Evolutionary conservation across 2,888 invertebrate species (phyloP), one percentile per base, ranked within the genome.

Genomic region (Eupithecia dodoneata): DNA sequence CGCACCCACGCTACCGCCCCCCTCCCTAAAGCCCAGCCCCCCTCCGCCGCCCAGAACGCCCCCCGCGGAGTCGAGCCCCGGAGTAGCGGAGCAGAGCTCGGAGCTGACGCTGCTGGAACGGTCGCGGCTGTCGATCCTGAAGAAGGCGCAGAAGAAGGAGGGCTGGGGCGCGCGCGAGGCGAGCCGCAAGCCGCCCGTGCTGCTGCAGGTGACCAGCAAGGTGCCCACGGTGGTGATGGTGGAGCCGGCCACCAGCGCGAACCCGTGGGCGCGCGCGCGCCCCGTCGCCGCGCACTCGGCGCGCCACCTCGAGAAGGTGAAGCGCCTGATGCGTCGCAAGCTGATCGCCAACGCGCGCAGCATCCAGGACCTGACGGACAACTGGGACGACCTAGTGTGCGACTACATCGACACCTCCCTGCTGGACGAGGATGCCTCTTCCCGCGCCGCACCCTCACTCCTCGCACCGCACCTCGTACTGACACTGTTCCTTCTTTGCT

Each of bases 331-430:
- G 93, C 87, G 93, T 3, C 87, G 86, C 10, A 93, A 93, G 77
- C 83, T 94, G 47, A 86, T 94, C 2, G 84, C 90, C 0, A 84
- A 86, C 41, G 91, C 94, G 2, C 88, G 85, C 45, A 88, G 80
- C 75, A 90, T 94, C 10, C 88, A 89, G n/a, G 93, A 94, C 9
- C 87, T 94, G 2, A 91, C 92, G 0, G 90, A 91, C 18, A 89
- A 94, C 80, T 94, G 94, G 94, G 93, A 94, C 72, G 91, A 92
- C 2, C 79, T 91, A 81, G 85, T 94, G 5, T 94, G 94, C 80
- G 94, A 94, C 79, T 94, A 94, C 79, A 86, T 94, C 18, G 94
- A 94, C 76, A 83, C 89, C 63, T 81, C 89, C 0, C 80, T 93
- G 12, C 67, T 83, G 9, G 76, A 79, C 12, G n/a, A 41, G 6